phyloP scores from a whole-genome alignment of 2,797 vertebrate species.

The Neosalanx taihuensis region DNA sequence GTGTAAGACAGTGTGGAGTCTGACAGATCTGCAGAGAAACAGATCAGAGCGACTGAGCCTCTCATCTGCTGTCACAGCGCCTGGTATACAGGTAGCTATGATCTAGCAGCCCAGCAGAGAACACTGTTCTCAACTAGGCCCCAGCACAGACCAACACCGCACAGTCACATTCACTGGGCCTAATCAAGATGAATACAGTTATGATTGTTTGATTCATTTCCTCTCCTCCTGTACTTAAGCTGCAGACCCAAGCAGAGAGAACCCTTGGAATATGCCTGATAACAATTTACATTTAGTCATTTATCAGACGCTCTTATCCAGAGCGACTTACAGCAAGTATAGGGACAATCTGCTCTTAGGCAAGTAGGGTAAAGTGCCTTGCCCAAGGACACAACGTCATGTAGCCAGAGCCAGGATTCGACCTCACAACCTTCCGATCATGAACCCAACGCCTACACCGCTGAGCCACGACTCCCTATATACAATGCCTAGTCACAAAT shows the following conservation, averaged over 20 bases:
- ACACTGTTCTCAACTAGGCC: slow-evolving; percentile 75
- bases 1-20: slow-evolving; percentile 99
- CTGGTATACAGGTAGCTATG: slow-evolving; percentile 39
- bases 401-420: too few species aligned
- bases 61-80: slow-evolving; percentile 5
- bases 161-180: slow-evolving; percentile 77
- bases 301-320: too few species aligned
- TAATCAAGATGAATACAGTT: slow-evolving; percentile 91
- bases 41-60: slow-evolving; percentile 35
- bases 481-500: not conserved
- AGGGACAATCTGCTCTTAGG: too few species aligned
- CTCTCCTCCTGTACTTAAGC: slow-evolving; percentile 54
- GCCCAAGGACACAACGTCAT: too few species aligned
- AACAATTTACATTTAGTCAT: too few species aligned
- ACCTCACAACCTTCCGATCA: too few species aligned
- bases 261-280: slow-evolving; percentile 17
- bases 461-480: too few species aligned
- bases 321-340: too few species aligned
- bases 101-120: slow-evolving; percentile 36
- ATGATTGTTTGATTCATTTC: slow-evolving; percentile 84
- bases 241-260: slow-evolving; percentile 22
- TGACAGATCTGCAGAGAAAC: slow-evolving; percentile 83
- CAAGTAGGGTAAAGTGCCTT: too few species aligned
- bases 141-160: slow-evolving; percentile 72
- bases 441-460: too few species aligned